Conservation (phyloP, 2,888 invertebrate genomes). For the Girardia tigrina region DNA sequence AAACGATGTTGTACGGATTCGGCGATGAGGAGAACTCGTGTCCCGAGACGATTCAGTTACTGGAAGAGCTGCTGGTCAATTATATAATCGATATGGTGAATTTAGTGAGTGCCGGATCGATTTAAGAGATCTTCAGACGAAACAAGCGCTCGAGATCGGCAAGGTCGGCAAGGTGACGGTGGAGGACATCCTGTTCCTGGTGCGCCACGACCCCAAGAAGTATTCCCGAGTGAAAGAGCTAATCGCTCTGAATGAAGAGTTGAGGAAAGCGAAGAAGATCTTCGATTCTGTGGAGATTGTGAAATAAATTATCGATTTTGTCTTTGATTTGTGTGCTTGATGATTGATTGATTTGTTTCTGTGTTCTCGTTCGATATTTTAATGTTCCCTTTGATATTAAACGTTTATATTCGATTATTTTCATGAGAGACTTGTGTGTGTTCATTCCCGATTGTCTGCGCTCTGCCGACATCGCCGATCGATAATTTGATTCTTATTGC, state of each 20-base stretch:
- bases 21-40: slow-evolving; percentile 98
- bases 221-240: slow-evolving; percentile 92
- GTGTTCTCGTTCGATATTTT: no score
- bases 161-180: slow-evolving; percentile 88
- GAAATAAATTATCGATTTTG: slow-evolving; percentile 7
- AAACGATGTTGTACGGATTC: slow-evolving; percentile 90
- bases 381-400: no score
- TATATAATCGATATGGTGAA: slow-evolving; percentile 81
- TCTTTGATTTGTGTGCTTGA: no score
- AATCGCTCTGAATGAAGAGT: slow-evolving; percentile 91
- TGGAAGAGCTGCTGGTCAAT: slow-evolving; percentile 92
- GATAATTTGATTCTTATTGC: no score
- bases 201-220: slow-evolving; percentile 84
- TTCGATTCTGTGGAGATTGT: slow-evolving; percentile 59
- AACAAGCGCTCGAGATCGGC: slow-evolving; percentile 81
- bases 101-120: slow-evolving; percentile 30
- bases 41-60: slow-evolving; percentile 87
- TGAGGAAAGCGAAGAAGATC: slow-evolving; percentile 93
- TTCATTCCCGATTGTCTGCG: no score
- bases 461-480: no score
- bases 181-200: slow-evolving; percentile 87
- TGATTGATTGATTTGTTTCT: no score
- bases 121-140: slow-evolving; percentile 54
- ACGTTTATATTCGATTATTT: no score
- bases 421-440: no score